A percentile compares a stretch with the other conserved stretches of the same genome.
Conservation (phyloP, 2,113 vertebrate species). For the Hemicordylus capensis region DNA sequence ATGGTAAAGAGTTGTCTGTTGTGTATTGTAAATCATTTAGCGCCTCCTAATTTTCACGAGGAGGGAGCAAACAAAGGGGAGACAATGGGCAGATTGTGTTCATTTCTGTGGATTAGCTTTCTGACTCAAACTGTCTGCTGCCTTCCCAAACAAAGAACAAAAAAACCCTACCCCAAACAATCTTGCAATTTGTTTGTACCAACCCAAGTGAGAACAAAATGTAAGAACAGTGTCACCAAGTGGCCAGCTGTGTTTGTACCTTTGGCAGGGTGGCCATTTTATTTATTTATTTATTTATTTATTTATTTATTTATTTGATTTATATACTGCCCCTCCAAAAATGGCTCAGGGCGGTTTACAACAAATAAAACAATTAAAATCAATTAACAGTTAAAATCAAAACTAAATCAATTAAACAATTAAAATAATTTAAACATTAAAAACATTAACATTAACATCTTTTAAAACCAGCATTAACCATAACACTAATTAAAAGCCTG, state of each 20-base stretch:
- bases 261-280: background rate
- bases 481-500: too few species aligned
- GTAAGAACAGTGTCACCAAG: constrained; percentile 44
- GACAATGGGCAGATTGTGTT: constrained; percentile 38
- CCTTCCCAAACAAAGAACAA: constrained; percentile 12
- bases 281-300: too few species aligned
- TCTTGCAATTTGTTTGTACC: background rate
- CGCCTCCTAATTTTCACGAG: constrained; percentile 27
- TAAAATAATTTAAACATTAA: too few species aligned
- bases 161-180: background rate
- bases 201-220: constrained; percentile 13
- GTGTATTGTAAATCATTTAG: constrained; percentile 26
- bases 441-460: too few species aligned
- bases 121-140: constrained; percentile 24
- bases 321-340: too few species aligned
- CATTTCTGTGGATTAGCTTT: constrained; percentile 48
- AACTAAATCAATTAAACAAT: too few species aligned
- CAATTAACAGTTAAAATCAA: too few species aligned
- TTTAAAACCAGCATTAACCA: too few species aligned
- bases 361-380: too few species aligned
- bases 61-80: constrained; percentile 12
- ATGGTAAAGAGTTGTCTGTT: constrained; percentile 16
- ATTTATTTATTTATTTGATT: too few species aligned
- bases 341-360: too few species aligned
- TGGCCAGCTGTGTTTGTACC: background rate